Conservation (phyloP, 2,888 invertebrate species). For the Pomacea canaliculata region DNA sequence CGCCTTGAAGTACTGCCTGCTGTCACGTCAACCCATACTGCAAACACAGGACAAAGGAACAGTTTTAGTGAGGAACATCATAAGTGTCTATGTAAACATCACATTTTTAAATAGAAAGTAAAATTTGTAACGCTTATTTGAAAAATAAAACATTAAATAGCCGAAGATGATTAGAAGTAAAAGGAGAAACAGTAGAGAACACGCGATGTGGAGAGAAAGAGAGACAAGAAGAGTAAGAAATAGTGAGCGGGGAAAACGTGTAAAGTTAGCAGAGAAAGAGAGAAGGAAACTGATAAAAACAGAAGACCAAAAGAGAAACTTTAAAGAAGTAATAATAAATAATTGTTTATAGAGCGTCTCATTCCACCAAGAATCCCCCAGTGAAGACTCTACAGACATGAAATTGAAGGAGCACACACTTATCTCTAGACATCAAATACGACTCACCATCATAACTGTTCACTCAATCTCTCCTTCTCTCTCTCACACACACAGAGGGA, state of each 20-base stretch:
- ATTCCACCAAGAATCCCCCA: too few species aligned
- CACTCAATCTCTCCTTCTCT: too few species aligned
- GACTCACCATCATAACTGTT: too few species aligned
- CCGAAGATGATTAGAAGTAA: neutral
- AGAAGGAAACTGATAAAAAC: neutral
- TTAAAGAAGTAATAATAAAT: neutral
- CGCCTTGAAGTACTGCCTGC: neutral
- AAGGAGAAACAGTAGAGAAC: neutral
- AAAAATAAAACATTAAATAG: too few species aligned
- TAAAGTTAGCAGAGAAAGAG: neutral
- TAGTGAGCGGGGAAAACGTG: neutral
- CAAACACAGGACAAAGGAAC: neutral
- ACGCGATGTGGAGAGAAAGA: neutral
- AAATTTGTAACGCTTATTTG: too few species aligned
- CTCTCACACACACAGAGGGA: too few species aligned
- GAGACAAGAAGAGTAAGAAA: constrained; percentile 10
- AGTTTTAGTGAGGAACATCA: neutral
- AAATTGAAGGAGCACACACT: too few species aligned
- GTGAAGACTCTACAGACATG: too few species aligned
- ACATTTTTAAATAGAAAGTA: too few species aligned
- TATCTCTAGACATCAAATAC: too few species aligned
- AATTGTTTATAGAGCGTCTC: too few species aligned
- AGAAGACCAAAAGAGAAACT: neutral
- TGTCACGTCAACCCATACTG: neutral
- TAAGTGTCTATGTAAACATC: too few species aligned